These are phyloP conservation scores for Pogoniulus pusillus DNA, from an alignment of 2,797 vertebrate species.

Conservation along the genomic window DNA sequence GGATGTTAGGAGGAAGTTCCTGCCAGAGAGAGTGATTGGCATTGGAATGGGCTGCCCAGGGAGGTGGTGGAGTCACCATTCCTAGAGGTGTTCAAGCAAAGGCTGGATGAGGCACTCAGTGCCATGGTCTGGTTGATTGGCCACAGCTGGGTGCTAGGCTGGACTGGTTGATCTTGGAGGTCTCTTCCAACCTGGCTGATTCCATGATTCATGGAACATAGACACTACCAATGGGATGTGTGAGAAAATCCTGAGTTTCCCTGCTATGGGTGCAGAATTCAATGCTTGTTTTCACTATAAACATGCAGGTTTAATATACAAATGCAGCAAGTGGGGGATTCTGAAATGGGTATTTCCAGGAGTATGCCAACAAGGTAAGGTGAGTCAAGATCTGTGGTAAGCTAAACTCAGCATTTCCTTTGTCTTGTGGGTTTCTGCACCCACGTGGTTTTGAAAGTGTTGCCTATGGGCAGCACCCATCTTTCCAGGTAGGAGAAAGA, in stretches of 20 bases:
- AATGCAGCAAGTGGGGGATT: not conserved
- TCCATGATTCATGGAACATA: accelerated
- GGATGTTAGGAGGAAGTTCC: no score
- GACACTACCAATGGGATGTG: not conserved
- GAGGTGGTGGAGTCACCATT: no score
- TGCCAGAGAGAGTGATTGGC: no score
- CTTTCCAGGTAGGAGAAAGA: not conserved
- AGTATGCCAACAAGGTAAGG: not conserved
- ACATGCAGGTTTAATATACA: not conserved
- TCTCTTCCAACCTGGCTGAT: no score
- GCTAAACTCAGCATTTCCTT: constrained; percentile 20
- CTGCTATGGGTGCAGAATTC: not conserved
- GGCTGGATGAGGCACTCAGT: no score
- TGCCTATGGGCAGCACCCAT: accelerated
- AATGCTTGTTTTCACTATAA: not conserved
- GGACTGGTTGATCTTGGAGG: no score
- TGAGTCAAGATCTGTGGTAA: not conserved
- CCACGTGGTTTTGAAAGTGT: not conserved
- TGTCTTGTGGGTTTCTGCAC: not conserved
- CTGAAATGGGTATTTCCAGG: constrained; percentile 29
- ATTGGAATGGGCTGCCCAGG: no score
- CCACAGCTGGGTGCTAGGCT: no score
- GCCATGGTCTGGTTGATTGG: no score
- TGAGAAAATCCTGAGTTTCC: not conserved
- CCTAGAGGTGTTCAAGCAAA: no score